A percentile compares a stretch with the other conserved stretches of the same genome.
phyloP scores from a whole-genome alignment of 1,140 invertebrate species.

The Drosophila serrata region DNA sequence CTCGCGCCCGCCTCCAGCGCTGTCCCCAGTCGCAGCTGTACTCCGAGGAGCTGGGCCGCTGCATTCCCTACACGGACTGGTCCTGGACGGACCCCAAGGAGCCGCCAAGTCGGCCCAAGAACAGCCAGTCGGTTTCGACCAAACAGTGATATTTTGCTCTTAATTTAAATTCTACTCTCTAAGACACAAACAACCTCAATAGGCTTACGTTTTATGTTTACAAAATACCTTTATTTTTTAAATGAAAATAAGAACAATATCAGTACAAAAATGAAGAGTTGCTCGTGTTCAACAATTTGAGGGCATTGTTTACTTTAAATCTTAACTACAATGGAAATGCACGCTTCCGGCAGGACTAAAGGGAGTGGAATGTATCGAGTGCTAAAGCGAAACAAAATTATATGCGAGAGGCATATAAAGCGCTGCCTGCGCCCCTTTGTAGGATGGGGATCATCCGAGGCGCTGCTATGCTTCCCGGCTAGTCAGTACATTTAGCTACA shows the following conservation, averaged over 20 bases:
- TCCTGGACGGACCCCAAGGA: slow-evolving; percentile 78
- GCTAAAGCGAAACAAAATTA: slow-evolving; percentile 62
- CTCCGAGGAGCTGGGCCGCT: slow-evolving; percentile 70
- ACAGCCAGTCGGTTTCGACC: slow-evolving; percentile 18
- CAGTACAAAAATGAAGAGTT: slow-evolving; percentile 60
- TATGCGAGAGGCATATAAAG: slow-evolving; percentile 67
- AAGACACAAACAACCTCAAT: slow-evolving; percentile 37
- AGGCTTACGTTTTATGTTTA: slow-evolving; percentile 56
- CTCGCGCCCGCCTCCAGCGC: slow-evolving; percentile 64
- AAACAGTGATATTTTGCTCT: slow-evolving; percentile 15
- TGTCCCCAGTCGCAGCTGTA: slow-evolving; percentile 74
- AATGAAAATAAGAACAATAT: slow-evolving; percentile 60
- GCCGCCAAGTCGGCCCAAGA: slow-evolving; percentile 75
- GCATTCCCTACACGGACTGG: slow-evolving; percentile 76
- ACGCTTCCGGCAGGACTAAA: slow-evolving; percentile 16
- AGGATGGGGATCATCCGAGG: slow-evolving; percentile 20
- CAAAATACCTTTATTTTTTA: slow-evolving; percentile 69
- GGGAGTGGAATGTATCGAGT: slow-evolving; percentile 29
- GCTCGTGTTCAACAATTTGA: slow-evolving; percentile 55
- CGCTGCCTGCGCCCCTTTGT: slow-evolving; percentile 41
- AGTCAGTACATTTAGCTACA: slow-evolving; percentile 48
- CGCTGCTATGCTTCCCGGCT: slow-evolving; percentile 39
- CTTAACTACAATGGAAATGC: slow-evolving; percentile 46
- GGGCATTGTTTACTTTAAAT: slow-evolving; percentile 49
- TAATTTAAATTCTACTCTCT: slow-evolving; percentile 21